Evolutionary conservation across 2,797 vertebrate species (phyloP).

Genomic region (Coregonus ussuriensis): DNA sequence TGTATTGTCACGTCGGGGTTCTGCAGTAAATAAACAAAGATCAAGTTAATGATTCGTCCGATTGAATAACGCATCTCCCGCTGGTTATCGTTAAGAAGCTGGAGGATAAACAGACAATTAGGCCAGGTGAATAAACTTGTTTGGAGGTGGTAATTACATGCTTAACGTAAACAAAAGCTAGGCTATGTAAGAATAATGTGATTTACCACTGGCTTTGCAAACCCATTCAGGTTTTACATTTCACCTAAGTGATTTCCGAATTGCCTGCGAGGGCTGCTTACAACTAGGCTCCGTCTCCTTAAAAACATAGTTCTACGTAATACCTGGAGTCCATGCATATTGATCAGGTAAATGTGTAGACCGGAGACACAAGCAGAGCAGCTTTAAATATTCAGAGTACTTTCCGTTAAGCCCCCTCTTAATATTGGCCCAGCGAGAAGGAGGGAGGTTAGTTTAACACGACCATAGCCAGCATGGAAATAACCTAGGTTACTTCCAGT

Average conservation of each 20-base stretch:
- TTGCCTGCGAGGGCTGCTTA: slow-evolving; percentile 66
- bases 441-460: slow-evolving; percentile 70
- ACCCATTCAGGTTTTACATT: slow-evolving; percentile 79
- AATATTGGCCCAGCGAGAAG: slow-evolving; percentile 45
- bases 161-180: slow-evolving; percentile 82
- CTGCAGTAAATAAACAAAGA: slow-evolving; percentile 74
- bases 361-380: slow-evolving; percentile 18
- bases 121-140: slow-evolving; percentile 84
- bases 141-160: slow-evolving; percentile 83
- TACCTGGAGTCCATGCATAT: slow-evolving; percentile 65
- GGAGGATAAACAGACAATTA: slow-evolving; percentile 84
- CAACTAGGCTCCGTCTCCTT: slow-evolving; percentile 50
- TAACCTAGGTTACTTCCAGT: slow-evolving; percentile 82
- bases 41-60: slow-evolving; percentile 68
- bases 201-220: slow-evolving; percentile 71
- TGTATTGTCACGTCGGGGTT: slow-evolving; percentile 64
- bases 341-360: too few species aligned
- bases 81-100: slow-evolving; percentile 67
- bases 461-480: slow-evolving; percentile 76
- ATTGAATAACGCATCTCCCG: slow-evolving; percentile 76
- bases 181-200: slow-evolving; percentile 77
- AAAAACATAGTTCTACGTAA: slow-evolving; percentile 44
- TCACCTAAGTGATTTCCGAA: slow-evolving; percentile 75
- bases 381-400: slow-evolving; percentile 64
- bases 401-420: slow-evolving; percentile 62